Evolutionary conservation across 1,140 invertebrate genomes (phyloP).

Genomic region (Pemphigus obesinymphae): DNA sequence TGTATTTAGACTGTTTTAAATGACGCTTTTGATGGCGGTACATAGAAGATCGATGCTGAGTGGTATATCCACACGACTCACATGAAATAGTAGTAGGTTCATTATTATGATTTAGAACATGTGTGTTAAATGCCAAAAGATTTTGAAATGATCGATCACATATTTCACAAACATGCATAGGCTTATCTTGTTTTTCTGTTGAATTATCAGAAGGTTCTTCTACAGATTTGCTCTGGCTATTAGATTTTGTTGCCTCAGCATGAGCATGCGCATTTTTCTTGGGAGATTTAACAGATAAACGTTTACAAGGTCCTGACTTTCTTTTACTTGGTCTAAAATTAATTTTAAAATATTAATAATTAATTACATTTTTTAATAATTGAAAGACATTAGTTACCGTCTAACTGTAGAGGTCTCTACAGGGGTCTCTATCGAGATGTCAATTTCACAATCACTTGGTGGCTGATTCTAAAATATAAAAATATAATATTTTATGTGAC

Average conservation of each 20-base stretch:
- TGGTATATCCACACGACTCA: slow-evolving; percentile 52
- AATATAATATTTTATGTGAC: background rate
- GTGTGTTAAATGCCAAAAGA: slow-evolving; percentile 40
- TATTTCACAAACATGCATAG: slow-evolving; percentile 19
- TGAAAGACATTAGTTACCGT: background rate
- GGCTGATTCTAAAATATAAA: slow-evolving; percentile 1
- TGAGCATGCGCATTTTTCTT: slow-evolving; percentile 10
- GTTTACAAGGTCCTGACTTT: slow-evolving; percentile 29
- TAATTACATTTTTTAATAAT: background rate
- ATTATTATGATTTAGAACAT: slow-evolving; percentile 32
- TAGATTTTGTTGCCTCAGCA: background rate
- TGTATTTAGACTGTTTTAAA: slow-evolving; percentile 50
- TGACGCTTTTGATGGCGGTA: slow-evolving; percentile 52
- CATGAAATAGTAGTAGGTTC: slow-evolving; percentile 49
- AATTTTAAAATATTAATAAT: background rate
- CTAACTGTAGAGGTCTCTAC: background rate
- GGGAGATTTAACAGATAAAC: slow-evolving; percentile 16
- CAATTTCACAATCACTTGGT: slow-evolving; percentile 13
- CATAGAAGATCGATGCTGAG: slow-evolving; percentile 51
- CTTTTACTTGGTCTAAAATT: slow-evolving; percentile 24
- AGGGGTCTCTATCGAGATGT: background rate
- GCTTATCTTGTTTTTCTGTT: slow-evolving; percentile 5
- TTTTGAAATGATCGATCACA: slow-evolving; percentile 31
- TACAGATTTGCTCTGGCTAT: background rate
- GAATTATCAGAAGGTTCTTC: background rate